Conservation (phyloP, 2,113 vertebrate genomes). For the Glaucomys volans region DNA sequence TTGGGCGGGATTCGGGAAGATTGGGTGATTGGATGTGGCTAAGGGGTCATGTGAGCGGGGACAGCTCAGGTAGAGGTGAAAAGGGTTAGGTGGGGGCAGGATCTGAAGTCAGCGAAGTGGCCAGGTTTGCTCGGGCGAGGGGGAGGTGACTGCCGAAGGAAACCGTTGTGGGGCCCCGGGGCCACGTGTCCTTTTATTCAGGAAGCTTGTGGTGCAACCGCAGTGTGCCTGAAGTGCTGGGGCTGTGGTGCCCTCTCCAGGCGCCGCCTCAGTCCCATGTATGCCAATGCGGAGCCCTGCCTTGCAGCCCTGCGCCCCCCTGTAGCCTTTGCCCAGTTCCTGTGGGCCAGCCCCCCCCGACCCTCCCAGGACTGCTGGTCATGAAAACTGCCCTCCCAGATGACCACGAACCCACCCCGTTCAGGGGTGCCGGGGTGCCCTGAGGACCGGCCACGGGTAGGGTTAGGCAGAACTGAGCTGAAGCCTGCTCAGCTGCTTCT, state of each 20-base stretch:
- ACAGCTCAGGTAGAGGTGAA: not conserved
- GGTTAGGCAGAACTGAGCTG: not conserved
- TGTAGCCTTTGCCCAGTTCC: not conserved
- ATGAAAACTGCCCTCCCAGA: not conserved
- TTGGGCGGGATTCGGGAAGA: not conserved
- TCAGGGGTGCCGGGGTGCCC: not conserved
- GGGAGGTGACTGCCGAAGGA: not conserved
- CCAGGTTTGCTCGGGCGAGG: constrained; percentile 44
- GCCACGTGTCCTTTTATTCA: constrained; percentile 76
- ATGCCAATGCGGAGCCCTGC: too few species aligned
- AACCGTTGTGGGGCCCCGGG: constrained; percentile 69
- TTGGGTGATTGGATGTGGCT: not conserved
- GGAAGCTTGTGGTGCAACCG: constrained; percentile 75
- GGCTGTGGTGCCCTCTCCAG: not conserved
- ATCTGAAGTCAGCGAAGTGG: not conserved
- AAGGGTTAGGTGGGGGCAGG: not conserved
- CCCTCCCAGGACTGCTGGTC: fast-evolving
- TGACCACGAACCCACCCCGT: too few species aligned
- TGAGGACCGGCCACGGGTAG: not conserved
- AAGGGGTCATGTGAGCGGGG: not conserved
- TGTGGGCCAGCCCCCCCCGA: not conserved
- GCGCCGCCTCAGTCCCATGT: not conserved
- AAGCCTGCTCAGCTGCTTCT: not conserved
- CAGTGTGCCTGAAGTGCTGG: not conserved
- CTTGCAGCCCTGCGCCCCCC: not conserved